These are phyloP conservation scores for Cherax quadricarinatus DNA, from an alignment of 1,140 invertebrate genomes.

Conservation along the genomic window DNA sequence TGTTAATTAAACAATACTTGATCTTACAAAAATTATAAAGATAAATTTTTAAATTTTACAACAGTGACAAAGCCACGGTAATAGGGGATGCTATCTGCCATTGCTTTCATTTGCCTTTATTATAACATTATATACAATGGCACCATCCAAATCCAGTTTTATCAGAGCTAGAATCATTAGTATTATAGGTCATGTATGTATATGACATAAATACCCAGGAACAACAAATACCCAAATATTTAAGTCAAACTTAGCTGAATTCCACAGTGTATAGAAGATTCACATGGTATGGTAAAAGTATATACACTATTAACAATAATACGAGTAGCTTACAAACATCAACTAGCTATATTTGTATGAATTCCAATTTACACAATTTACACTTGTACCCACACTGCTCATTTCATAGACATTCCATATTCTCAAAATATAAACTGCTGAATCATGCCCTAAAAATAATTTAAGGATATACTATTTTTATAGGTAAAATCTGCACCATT, in stretches of 20 bases:
- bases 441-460: background rate
- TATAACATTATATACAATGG: constrained; percentile 25
- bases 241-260: constrained; percentile 32
- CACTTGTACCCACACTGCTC: constrained; percentile 46
- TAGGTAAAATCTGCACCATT: background rate
- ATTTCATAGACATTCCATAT: constrained; percentile 22
- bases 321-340: constrained; percentile 44
- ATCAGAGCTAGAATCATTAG: constrained; percentile 22
- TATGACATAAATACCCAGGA: constrained; percentile 50
- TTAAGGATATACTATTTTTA: background rate
- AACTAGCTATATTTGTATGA: constrained; percentile 48
- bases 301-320: constrained; percentile 59
- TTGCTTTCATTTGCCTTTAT: constrained; percentile 6
- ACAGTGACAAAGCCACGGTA: constrained; percentile 20
- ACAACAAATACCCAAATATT: constrained; percentile 50
- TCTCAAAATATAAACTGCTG: constrained; percentile 33
- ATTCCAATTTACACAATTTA: constrained; percentile 63
- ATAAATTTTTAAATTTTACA: constrained; percentile 10
- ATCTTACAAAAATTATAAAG: background rate
- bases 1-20: background rate
- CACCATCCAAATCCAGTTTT: constrained; percentile 13
- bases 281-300: constrained; percentile 62
- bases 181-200: constrained; percentile 30
- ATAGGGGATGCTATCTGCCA: constrained; percentile 27
- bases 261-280: constrained; percentile 52